phyloP scores from a whole-genome alignment of 2,888 invertebrate species.

The Hymenopus coronatus region DNA sequence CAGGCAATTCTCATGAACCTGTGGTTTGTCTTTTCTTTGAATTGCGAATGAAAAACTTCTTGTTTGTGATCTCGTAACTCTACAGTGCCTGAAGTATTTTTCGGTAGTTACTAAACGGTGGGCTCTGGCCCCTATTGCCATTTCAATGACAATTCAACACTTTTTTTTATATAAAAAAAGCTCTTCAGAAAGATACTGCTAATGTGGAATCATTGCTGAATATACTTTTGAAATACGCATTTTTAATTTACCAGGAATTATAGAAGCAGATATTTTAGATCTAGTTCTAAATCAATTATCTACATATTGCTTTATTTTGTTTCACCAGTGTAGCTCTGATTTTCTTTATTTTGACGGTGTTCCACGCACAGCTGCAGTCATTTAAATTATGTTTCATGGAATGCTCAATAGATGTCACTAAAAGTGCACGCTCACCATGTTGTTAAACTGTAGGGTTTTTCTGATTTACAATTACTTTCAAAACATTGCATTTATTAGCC shows the following conservation, averaged over 20 bases:
- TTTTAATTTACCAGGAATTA: background rate
- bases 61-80: background rate
- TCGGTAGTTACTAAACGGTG: slow-evolving; percentile 23
- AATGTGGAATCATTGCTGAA: background rate
- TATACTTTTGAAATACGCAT: background rate
- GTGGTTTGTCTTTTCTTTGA: background rate
- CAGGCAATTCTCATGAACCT: background rate
- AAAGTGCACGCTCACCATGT: background rate
- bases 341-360: background rate
- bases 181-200: background rate
- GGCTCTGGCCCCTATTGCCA: slow-evolving; percentile 26
- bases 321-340: background rate
- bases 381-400: background rate
- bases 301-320: background rate
- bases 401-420: background rate
- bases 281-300: background rate
- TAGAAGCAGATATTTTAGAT: background rate
- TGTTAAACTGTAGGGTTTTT: background rate
- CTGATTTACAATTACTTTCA: no score
- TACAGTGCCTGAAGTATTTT: background rate
- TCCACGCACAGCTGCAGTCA: background rate
- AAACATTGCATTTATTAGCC: no score
- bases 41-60: background rate
- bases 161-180: background rate
- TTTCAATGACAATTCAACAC: background rate